Base-by-base conservation (phyloP, 2,888 invertebrate genomes). In the Tinea pellionella region DNA sequence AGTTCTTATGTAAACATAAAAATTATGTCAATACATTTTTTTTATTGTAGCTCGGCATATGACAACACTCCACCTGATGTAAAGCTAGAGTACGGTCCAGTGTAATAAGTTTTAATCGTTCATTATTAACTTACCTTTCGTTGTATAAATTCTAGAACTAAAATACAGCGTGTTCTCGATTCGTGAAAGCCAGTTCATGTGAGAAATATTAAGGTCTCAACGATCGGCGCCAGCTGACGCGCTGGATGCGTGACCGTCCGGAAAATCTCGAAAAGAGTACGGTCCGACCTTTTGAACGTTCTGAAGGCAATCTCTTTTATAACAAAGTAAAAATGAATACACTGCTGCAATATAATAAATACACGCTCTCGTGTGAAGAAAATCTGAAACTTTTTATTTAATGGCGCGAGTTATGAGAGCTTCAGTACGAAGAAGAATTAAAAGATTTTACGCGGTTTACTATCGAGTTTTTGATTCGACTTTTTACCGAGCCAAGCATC, bases 191-290 rank as follows among this genome's bases (percentile, higher is more conserved):
- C 60, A 70, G 72, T 72, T 77, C 73, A 75, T 75, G 75, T 72
- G 74, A 78, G 76, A 78, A 80, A 80, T 80, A 80, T 80, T 74
- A 79, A 79, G 78, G 77, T 72, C 75, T 37, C 76, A 72, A 77
- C 78, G 75, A 79, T 82, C 77, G 75, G 74, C 75, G 73, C 66
- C 79, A 82, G 80, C 79, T 80, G 81, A 71, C 80, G 78, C 76
- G 67, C 65, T 69, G 65, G 67, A 69, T 72, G 75, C 78, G 77
- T 77, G 76, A 73, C 75, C 41, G 59, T 11, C 59, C 59, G 42
- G 41, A 19, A 55, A 55, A 55, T 55, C 55, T 8, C 55, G 24
- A 55, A 47, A 47, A 47, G 16, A 16, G 16, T 16, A 16, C 13
- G 15, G 16, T n/a, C 24, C 55, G 55, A 55, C 55, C 55, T 55